phyloP scores from a whole-genome alignment of 2,888 invertebrate species.

The Leucania comma region DNA sequence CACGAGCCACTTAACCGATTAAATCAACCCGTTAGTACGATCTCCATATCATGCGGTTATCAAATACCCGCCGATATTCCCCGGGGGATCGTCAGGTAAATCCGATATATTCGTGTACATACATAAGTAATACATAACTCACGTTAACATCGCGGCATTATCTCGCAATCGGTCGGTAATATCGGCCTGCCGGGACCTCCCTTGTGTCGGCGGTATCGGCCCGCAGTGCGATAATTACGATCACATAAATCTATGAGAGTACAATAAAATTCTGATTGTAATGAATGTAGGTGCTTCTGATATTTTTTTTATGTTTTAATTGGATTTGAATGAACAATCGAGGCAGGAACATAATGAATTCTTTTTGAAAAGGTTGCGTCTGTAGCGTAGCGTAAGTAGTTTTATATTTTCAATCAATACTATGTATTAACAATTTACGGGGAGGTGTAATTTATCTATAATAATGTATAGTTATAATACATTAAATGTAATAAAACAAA shows the following conservation, averaged over 20 bases:
- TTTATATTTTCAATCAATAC: no score
- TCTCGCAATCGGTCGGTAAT: constrained; percentile 31
- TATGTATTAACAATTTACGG: no score
- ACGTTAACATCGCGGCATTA: constrained; percentile 29
- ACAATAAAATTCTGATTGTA: background rate
- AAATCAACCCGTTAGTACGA: constrained; percentile 1
- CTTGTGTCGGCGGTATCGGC: constrained; percentile 11
- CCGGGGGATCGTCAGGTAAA: constrained; percentile 14
- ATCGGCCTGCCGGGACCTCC: constrained; percentile 23
- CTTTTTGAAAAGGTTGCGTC: background rate
- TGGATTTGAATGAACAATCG: background rate
- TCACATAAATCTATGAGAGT: constrained; percentile 18
- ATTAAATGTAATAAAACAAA: no score
- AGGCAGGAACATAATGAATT: background rate
- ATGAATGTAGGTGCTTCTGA: background rate
- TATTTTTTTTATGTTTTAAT: constrained; percentile 3
- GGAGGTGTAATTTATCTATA: no score
- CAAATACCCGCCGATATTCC: background rate
- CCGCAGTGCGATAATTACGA: constrained; percentile 31
- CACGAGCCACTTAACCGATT: constrained; percentile 13
- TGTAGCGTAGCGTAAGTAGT: background rate
- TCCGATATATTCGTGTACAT: background rate
- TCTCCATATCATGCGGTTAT: constrained; percentile 15
- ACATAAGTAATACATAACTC: constrained; percentile 8
- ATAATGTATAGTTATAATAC: no score